Percentiles rank a stretch among this genome's conserved stretches.
Evolutionary conservation across 2,888 invertebrate species (phyloP).

Genomic region (Hirtodrosophila cameraria): DNA sequence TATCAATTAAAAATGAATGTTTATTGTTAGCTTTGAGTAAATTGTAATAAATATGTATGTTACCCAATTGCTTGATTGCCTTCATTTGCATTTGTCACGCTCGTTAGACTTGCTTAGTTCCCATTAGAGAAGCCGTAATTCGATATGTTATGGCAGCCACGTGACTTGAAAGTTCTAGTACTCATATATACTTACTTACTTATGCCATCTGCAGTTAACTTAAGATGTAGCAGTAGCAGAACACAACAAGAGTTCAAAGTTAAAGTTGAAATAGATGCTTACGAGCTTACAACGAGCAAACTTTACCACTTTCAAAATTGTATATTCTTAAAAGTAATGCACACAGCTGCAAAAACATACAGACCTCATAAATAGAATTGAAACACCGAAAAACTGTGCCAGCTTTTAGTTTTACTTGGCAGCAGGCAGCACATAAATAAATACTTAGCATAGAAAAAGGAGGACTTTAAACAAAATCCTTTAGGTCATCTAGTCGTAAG

Average conservation of each 20-base stretch:
- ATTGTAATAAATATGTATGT: slow-evolving; percentile 16
- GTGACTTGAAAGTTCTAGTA: slow-evolving; percentile 46
- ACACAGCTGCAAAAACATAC: slow-evolving; percentile 12
- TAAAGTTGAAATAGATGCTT: slow-evolving; percentile 45
- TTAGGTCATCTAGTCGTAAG: slow-evolving; percentile 56
- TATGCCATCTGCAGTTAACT: slow-evolving; percentile 39
- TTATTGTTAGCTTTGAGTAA: slow-evolving; percentile 39
- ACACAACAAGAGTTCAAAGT: background rate
- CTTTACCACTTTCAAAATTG: slow-evolving; percentile 51
- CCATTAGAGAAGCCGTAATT: slow-evolving; percentile 64
- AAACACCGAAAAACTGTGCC: slow-evolving; percentile 28
- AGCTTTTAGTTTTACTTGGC: slow-evolving; percentile 57
- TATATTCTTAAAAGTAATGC: slow-evolving; percentile 49
- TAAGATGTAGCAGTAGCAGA: background rate
- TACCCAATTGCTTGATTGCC: slow-evolving; percentile 3
- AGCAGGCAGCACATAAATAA: slow-evolving; percentile 28
- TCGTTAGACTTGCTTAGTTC: slow-evolving; percentile 68
- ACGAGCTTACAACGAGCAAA: slow-evolving; percentile 55
- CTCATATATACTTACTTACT: too few species aligned
- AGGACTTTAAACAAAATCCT: slow-evolving; percentile 37
- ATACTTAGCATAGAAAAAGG: slow-evolving; percentile 14
- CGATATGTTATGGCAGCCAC: slow-evolving; percentile 67
- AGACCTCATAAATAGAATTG: slow-evolving; percentile 37
- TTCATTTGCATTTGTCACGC: slow-evolving; percentile 72
- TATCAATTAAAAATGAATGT: slow-evolving; percentile 43